Conservation (phyloP, 2,113 vertebrate species). For the Channa argus region DNA sequence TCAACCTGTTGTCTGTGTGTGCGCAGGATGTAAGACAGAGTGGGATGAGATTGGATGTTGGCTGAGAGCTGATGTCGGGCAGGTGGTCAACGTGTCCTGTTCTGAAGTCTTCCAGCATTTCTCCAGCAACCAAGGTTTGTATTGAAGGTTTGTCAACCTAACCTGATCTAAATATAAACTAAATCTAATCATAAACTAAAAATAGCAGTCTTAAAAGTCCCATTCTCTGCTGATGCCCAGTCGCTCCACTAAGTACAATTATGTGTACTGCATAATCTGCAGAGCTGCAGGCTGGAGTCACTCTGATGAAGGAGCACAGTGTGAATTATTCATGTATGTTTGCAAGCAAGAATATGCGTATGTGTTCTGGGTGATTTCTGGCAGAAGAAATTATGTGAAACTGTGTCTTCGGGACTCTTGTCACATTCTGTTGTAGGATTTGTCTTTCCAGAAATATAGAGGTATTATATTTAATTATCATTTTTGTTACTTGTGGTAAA, state of each 20-base stretch:
- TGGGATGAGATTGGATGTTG: constrained; percentile 85
- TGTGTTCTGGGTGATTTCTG: constrained; percentile 42
- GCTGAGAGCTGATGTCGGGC: constrained; percentile 75
- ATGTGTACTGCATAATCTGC: constrained; percentile 31
- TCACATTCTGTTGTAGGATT: constrained; percentile 11
- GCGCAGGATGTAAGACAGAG: constrained; percentile 79
- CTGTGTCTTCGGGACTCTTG: constrained; percentile 21
- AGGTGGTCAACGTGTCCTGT: constrained; percentile 82
- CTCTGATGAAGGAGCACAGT: constrained; percentile 18
- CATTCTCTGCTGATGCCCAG: background rate
- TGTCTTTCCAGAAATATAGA: background rate
- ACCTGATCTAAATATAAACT: no score
- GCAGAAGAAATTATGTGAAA: constrained; percentile 22
- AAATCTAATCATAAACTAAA: no score
- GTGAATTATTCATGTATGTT: constrained; percentile 65
- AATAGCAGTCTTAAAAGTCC: background rate
- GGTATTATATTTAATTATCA: background rate
- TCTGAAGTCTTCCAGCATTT: constrained; percentile 81
- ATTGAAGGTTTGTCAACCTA: background rate
- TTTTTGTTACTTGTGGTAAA: no score
- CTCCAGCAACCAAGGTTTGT: constrained; percentile 81
- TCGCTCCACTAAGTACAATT: constrained; percentile 3
- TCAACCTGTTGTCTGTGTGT: background rate
- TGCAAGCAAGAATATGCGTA: constrained; percentile 38
- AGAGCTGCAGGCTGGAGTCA: constrained; percentile 10